Evolutionary conservation across 1,140 invertebrate genomes (phyloP), one percentile per base, ranked within the genome.

Genomic region (Drosophila santomea): DNA sequence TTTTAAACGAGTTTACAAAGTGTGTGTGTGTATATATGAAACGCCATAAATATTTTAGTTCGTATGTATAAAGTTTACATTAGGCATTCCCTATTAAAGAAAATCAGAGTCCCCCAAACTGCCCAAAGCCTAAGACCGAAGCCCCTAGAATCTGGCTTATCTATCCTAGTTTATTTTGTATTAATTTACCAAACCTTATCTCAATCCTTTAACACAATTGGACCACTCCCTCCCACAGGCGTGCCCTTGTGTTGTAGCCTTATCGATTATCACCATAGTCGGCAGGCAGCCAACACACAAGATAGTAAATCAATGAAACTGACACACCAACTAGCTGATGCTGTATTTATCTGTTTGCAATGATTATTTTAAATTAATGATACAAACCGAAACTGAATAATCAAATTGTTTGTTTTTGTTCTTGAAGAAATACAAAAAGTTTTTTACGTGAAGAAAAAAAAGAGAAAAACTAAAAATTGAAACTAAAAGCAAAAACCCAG

Each of bases 351-450:
- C 86, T 90, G 86, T 90, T 90, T 90, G 85, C 64, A 62, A 79
- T 85, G 85, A 90, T 90, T 81, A 81, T 90, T 90, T 85, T 71
- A 47, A 78, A 54, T 75, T 86, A 86, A 79, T 79, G 75, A 86
- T 81, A 82, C 78, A 80, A 44, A 52, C 58, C 59, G 60, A 80
- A 83, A 86, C 80, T 71, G 58, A 88, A 84, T 89, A 89, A 88
- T 89, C 84, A 78, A 89, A 84, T 71, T 88, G 76, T 84, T 84
- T 84, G 80, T 88, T 89, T 88, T 88, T 88, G 84, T 88, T 89
- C 85, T 89, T 74, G 71, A 80, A 68, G 74, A 88, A 88, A 90
- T 90, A 90, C 81, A 88, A 69, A 72, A 80, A 86, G 81, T 90
- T 90, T 90, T 89, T 86, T 90, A 90, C 82, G 67, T 74, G 76